A percentile compares a stretch with the other conserved stretches of the same genome.
Conservation (phyloP, 2,888 invertebrate species). For the Erebia ligea region DNA sequence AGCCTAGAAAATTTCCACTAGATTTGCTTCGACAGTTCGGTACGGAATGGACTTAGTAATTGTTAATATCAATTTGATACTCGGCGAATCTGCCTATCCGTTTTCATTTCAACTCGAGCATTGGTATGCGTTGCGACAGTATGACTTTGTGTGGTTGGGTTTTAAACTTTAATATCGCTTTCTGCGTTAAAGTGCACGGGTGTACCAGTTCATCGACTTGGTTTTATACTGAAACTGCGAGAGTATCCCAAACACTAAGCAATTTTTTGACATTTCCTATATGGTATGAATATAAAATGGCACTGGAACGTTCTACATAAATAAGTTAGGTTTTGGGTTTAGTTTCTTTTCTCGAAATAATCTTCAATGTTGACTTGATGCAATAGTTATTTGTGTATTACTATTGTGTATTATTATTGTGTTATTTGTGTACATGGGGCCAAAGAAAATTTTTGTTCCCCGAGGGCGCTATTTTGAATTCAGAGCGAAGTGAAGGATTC, state of each 20-base stretch:
- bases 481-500: too few relatives aligned
- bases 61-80: slow-evolving; percentile 33
- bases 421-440: too few relatives aligned
- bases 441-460: too few relatives aligned
- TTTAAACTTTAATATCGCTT: not conserved
- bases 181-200: not conserved
- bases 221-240: too few relatives aligned
- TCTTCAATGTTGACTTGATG: not conserved
- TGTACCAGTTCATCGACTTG: too few relatives aligned
- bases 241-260: too few relatives aligned
- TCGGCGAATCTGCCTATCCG: slow-evolving; percentile 18
- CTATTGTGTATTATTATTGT: too few relatives aligned
- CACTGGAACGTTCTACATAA: too few relatives aligned
- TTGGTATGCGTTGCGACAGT: slow-evolving; percentile 17
- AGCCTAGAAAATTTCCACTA: slow-evolving; percentile 65
- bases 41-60: slow-evolving; percentile 39
- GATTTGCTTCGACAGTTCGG: slow-evolving; percentile 55
- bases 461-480: too few relatives aligned
- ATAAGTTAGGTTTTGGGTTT: not conserved
- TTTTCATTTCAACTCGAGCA: slow-evolving; percentile 11
- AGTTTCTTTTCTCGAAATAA: not conserved
- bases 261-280: too few relatives aligned
- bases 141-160: not conserved
- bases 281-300: too few relatives aligned
- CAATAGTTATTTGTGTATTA: too few relatives aligned